phyloP scores from a whole-genome alignment of 1,140 invertebrate species.

The Trichoplusia ni region DNA sequence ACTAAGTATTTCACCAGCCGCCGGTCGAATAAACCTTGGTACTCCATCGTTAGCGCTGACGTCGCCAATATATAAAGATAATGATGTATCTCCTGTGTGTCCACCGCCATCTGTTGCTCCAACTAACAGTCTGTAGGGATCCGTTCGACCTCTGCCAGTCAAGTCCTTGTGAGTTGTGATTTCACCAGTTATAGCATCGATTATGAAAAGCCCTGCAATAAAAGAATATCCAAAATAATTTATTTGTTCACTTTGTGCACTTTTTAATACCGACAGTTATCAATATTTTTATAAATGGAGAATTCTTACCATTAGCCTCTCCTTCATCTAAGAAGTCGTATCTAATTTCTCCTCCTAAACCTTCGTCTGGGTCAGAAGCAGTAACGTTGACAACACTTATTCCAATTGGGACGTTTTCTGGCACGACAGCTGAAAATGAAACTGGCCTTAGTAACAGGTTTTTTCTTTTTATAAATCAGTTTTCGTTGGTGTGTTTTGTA shows the following conservation, averaged over 20 bases:
- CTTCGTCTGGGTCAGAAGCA: conserved; percentile 90
- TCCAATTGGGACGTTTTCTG: conserved; percentile 87
- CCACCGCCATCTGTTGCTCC: conserved; percentile 88
- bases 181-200: conserved; percentile 86
- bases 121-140: conserved; percentile 87
- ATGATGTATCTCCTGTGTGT: conserved; percentile 84
- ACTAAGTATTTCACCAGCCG: conserved; percentile 86
- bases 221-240: neutral
- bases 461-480: neutral
- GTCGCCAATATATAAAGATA: conserved; percentile 89
- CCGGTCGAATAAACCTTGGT: conserved; percentile 88
- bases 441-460: neutral
- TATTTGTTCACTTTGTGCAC: neutral
- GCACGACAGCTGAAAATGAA: conserved; percentile 82
- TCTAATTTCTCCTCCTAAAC: conserved; percentile 84
- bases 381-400: conserved; percentile 88
- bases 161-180: conserved; percentile 85
- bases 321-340: conserved; percentile 88
- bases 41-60: conserved; percentile 92
- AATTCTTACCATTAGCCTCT: conserved; percentile 84
- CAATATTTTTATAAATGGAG: neutral
- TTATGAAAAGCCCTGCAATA: conserved; percentile 83
- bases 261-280: neutral
- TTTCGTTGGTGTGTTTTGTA: too few species aligned
- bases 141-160: conserved; percentile 89